Evolutionary conservation across 2,888 invertebrate species (phyloP).

Genomic region (Ormyrus labotus): DNA sequence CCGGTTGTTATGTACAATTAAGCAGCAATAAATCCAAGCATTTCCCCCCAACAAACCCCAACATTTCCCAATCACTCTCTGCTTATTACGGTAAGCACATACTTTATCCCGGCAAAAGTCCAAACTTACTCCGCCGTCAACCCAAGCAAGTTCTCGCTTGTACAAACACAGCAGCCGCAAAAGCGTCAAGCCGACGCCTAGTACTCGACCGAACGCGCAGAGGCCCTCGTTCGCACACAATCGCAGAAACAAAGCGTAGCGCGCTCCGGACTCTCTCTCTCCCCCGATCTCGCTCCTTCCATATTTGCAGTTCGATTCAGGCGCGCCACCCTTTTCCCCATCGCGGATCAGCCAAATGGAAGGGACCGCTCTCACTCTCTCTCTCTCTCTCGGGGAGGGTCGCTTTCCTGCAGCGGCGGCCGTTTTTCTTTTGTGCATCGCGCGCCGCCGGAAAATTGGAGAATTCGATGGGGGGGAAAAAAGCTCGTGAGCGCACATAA

Average conservation of each 20-base stretch:
- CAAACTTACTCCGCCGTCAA: too few relatives aligned
- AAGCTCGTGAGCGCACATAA: slow-evolving; percentile 18
- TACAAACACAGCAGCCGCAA: too few relatives aligned
- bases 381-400: background rate
- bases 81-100: too few relatives aligned
- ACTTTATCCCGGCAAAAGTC: too few relatives aligned
- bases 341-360: background rate
- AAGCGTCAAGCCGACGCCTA: too few relatives aligned
- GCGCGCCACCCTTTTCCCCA: slow-evolving; percentile 4
- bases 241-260: background rate
- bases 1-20: too few relatives aligned
- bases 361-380: background rate
- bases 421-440: slow-evolving; percentile 40
- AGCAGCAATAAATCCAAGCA: too few relatives aligned
- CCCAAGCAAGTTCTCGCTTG: too few relatives aligned
- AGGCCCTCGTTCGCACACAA: too few relatives aligned
- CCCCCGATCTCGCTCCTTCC: background rate
- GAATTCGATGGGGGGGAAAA: slow-evolving; percentile 8
- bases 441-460: slow-evolving; percentile 26
- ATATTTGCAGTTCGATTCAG: slow-evolving; percentile 3
- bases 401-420: background rate
- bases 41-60: too few relatives aligned
- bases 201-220: too few relatives aligned
- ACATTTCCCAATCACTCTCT: too few relatives aligned
- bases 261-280: background rate